Evolutionary conservation across 2,888 invertebrate genomes (phyloP).

Genomic region (Dione vanillae): DNA sequence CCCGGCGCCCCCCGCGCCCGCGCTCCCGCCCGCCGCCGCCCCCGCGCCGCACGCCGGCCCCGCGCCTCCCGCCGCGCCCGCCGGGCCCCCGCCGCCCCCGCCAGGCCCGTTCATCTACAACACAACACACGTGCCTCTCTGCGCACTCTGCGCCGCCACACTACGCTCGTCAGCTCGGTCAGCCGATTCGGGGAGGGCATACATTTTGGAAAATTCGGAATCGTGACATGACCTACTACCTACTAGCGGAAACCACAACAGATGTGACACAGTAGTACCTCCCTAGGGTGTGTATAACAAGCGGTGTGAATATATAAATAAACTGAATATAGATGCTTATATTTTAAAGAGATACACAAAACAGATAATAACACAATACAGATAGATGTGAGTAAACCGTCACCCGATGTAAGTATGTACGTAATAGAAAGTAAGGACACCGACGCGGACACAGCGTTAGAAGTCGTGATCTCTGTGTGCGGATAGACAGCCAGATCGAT

Average conservation of each 20-base stretch:
- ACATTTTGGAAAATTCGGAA: too few relatives aligned
- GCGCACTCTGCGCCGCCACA: conserved; percentile 57
- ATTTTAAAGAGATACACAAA: conserved; percentile 11
- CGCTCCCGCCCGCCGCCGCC: conserved; percentile 60
- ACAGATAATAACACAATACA: conserved; percentile 33
- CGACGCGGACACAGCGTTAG: conserved; percentile 52
- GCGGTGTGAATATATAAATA: conserved; percentile 24
- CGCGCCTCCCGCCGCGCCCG: conserved; percentile 57
- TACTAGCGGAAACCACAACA: conserved; percentile 20
- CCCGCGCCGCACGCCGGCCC: conserved; percentile 50
- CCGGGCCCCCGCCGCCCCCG: conserved; percentile 50
- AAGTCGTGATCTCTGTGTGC: conserved; percentile 61
- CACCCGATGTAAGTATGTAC: conserved; percentile 35
- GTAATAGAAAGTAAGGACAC: conserved; percentile 41
- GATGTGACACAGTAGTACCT: neutral
- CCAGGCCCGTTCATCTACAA: conserved; percentile 86
- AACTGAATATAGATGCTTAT: conserved; percentile 13
- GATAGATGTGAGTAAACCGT: conserved; percentile 35
- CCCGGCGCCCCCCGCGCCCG: conserved; percentile 80
- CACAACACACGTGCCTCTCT: conserved; percentile 56
- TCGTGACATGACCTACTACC: too few relatives aligned
- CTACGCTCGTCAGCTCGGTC: conserved; percentile 33
- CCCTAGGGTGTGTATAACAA: neutral
- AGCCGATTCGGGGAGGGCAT: conserved; percentile 1
- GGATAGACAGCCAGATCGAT: conserved; percentile 45